A percentile compares a stretch with the other conserved stretches of the same genome.
These are phyloP conservation scores for Lanistes nyassanus DNA, from an alignment of 1,140 invertebrate species.

Conservation along the genomic window DNA sequence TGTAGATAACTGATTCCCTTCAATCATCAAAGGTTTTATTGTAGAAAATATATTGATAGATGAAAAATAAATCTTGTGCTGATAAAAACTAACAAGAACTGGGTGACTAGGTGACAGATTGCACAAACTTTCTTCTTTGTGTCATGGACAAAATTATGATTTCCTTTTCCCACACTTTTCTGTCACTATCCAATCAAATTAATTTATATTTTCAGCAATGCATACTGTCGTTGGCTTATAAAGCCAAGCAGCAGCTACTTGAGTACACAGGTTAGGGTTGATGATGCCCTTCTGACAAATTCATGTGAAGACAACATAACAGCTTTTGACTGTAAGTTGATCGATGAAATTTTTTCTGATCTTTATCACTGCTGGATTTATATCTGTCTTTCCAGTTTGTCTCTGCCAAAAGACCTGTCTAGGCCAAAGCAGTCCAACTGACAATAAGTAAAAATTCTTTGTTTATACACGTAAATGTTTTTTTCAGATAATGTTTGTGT, in stretches of 20 bases:
- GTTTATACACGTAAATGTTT: too few relatives aligned
- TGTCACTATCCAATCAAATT: too few relatives aligned
- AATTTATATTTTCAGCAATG: constrained; percentile 9
- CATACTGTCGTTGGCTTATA: constrained; percentile 5
- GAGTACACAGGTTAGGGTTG: background rate
- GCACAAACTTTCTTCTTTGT: background rate
- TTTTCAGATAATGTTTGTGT: too few relatives aligned
- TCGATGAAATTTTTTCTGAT: background rate
- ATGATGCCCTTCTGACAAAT: background rate
- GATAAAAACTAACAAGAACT: background rate
- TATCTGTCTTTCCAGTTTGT: too few relatives aligned
- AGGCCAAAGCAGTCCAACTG: too few relatives aligned
- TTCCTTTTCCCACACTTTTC: background rate
- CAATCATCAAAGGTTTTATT: too few relatives aligned
- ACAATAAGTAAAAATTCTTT: too few relatives aligned
- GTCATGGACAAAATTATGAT: background rate
- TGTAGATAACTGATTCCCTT: too few relatives aligned
- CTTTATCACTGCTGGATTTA: background rate
- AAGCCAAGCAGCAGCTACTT: background rate
- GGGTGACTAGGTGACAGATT: background rate
- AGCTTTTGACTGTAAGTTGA: constrained; percentile 10
- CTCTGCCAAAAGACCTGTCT: too few relatives aligned
- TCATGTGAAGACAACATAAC: constrained; percentile 10
- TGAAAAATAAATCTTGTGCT: background rate
- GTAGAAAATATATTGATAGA: too few relatives aligned